Conservation (phyloP, 2,797 vertebrate genomes). For the Coendou prehensilis region DNA sequence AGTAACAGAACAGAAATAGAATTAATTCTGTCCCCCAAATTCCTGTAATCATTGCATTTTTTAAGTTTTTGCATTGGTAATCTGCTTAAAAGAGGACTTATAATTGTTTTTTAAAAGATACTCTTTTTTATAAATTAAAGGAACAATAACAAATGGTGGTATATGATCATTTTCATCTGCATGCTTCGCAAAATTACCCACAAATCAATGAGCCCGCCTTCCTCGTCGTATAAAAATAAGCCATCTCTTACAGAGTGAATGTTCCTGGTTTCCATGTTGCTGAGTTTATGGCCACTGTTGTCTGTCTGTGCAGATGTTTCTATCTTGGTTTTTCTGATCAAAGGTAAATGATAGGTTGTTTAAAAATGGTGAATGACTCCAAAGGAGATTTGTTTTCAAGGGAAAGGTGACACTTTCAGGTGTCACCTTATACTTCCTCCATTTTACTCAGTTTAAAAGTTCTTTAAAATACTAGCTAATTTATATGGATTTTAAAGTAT, state of each 20-base stretch:
- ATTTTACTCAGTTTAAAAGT: neutral
- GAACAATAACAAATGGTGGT: neutral
- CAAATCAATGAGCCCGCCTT: neutral
- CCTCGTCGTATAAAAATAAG: neutral
- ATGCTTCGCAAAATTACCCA: neutral
- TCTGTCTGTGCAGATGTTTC: neutral
- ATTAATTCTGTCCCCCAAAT: neutral
- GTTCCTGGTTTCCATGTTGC: neutral
- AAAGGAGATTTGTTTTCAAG: conserved; percentile 18
- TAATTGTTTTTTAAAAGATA: neutral
- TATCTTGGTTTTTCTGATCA: neutral
- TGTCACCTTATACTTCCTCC: neutral
- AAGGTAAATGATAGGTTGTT: neutral
- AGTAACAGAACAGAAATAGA: conserved; percentile 38
- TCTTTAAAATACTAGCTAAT: conserved; percentile 30
- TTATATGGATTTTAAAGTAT: conserved; percentile 31
- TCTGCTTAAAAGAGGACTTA: neutral
- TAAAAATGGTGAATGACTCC: conserved; percentile 24
- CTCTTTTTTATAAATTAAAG: neutral
- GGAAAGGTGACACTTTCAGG: neutral
- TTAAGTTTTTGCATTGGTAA: conserved; percentile 37
- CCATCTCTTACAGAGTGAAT: neutral
- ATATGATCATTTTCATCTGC: neutral
- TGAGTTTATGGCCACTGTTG: neutral
- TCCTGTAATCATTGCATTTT: conserved; percentile 13